phyloP scores from a whole-genome alignment of 2,888 invertebrate genomes.

The Arge pagana region DNA sequence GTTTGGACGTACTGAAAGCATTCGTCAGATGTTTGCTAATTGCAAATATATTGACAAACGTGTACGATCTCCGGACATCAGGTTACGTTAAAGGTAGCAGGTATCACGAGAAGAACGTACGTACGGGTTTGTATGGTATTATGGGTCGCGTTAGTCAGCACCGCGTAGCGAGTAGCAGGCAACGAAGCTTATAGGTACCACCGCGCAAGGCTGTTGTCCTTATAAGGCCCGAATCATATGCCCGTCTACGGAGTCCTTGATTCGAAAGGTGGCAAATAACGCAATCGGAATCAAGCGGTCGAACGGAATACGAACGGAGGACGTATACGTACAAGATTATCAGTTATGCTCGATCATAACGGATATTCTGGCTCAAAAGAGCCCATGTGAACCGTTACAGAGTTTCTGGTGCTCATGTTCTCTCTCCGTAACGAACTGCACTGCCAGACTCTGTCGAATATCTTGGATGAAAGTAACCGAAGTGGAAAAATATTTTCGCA shows the following conservation, averaged over 20 bases:
- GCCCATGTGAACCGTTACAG: too few species aligned
- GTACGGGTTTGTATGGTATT: slow-evolving; percentile 6
- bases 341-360: not conserved
- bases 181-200: slow-evolving; percentile 37
- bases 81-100: not conserved
- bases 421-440: not conserved
- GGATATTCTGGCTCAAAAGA: not conserved
- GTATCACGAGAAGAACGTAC: slow-evolving; percentile 6
- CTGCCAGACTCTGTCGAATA: too few species aligned
- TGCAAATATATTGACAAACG: too few species aligned
- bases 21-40: too few species aligned
- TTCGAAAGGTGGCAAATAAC: slow-evolving; percentile 47
- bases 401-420: too few species aligned
- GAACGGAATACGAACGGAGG: not conserved
- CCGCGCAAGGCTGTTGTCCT: slow-evolving; percentile 44
- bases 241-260: slow-evolving; percentile 43
- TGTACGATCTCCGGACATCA: too few species aligned
- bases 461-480: too few species aligned
- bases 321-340: not conserved
- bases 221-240: slow-evolving; percentile 49
- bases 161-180: slow-evolving; percentile 3
- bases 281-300: slow-evolving; percentile 13
- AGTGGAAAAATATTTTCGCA: too few species aligned
- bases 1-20: too few species aligned
- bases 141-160: slow-evolving; percentile 14